Conservation (phyloP, 2,113 vertebrate species). For the Myiagra hebetior region DNA sequence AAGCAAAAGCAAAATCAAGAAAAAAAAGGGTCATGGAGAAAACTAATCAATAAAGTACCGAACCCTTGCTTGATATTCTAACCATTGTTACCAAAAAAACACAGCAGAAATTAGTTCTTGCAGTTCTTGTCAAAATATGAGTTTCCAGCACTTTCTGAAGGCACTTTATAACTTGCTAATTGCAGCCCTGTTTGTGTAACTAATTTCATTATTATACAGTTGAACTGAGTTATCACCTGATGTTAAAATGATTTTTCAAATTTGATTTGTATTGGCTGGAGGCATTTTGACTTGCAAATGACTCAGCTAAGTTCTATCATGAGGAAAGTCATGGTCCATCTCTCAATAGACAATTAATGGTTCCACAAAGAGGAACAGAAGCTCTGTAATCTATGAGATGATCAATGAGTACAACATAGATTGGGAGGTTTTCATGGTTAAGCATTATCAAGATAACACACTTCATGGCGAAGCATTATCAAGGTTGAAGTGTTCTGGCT, state of each 20-base stretch:
- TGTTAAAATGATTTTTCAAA: conserved; percentile 17
- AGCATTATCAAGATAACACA: not conserved
- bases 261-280: not conserved
- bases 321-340: not conserved
- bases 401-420: not conserved
- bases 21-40: not conserved
- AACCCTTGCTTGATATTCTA: not conserved
- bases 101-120: not conserved
- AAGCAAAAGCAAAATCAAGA: not conserved
- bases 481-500: not conserved
- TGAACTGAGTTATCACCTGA: conserved; percentile 4
- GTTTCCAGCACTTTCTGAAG: not conserved
- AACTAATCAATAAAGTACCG: not conserved
- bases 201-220: conserved; percentile 15
- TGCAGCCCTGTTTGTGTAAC: not conserved
- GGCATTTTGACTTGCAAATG: not conserved
- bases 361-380: not conserved
- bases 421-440: not conserved
- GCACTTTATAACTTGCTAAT: not conserved
- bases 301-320: not conserved
- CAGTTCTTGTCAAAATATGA: not conserved
- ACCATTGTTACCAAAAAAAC: not conserved
- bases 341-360: not conserved
- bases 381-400: not conserved
- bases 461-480: not conserved